phyloP scores from a whole-genome alignment of 2,113 vertebrate genomes.

The Symphodus melops region DNA sequence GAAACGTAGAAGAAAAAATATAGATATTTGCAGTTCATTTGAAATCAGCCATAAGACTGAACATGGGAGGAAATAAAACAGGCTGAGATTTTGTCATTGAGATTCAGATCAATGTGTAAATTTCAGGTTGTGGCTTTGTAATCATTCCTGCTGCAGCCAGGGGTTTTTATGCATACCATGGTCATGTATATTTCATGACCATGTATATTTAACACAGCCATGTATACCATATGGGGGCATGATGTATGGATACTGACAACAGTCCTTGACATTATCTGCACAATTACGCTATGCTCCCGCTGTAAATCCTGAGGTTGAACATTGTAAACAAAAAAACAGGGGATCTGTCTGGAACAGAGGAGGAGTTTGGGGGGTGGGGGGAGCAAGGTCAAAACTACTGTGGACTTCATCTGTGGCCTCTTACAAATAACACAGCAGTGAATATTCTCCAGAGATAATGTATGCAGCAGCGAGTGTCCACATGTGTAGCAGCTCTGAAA shows the following conservation, averaged over 20 bases:
- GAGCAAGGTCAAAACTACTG: constrained; percentile 72
- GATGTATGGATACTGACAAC: constrained; percentile 77
- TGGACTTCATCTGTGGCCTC: constrained; percentile 65
- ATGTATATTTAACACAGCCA: constrained; percentile 76
- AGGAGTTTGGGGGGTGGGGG: constrained; percentile 13
- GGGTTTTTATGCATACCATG: constrained; percentile 49
- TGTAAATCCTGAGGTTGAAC: constrained; percentile 63
- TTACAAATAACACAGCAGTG: constrained; percentile 60
- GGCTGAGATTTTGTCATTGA: constrained; percentile 21
- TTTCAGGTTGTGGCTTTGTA: constrained; percentile 33
- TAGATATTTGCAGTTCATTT: not conserved
- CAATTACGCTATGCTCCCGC: constrained; percentile 72
- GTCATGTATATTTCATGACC: constrained; percentile 76
- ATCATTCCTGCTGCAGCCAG: constrained; percentile 43
- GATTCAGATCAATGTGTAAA: constrained; percentile 17
- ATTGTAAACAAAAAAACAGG: constrained; percentile 53
- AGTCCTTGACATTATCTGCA: constrained; percentile 76
- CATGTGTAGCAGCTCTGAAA: constrained; percentile 24
- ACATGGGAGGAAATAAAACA: constrained; percentile 9
- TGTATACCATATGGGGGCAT: constrained; percentile 70
- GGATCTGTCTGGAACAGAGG: constrained; percentile 16
- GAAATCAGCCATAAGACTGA: not conserved
- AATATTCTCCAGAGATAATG: constrained; percentile 70
- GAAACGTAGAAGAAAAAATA: not conserved
- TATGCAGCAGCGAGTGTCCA: constrained; percentile 45